Percentiles rank a stretch among this genome's conserved stretches.
phyloP scores from a whole-genome alignment of 2,888 invertebrate genomes.

The Leptarthrus brevirostris region DNA sequence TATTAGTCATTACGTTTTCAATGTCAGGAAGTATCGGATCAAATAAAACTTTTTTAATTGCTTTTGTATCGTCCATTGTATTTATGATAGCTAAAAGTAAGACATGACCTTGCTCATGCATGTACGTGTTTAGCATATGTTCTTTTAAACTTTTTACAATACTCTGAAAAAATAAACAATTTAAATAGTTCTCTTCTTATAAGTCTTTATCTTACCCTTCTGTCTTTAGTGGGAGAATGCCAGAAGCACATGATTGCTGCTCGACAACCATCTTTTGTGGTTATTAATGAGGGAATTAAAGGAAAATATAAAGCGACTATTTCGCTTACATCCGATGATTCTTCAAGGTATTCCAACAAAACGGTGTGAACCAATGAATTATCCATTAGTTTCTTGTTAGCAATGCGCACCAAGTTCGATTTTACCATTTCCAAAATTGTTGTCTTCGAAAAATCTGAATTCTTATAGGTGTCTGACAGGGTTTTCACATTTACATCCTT shows the following conservation, averaged over 20 bases:
- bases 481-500: constrained; percentile 79
- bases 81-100: constrained; percentile 87
- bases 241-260: constrained; percentile 88
- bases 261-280: constrained; percentile 84
- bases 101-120: constrained; percentile 89
- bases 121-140: constrained; percentile 80
- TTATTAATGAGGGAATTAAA: constrained; percentile 73
- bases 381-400: constrained; percentile 80
- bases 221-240: constrained; percentile 84
- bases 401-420: constrained; percentile 76
- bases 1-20: constrained; percentile 77
- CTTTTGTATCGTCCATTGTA: constrained; percentile 90
- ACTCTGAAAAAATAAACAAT: constrained; percentile 68
- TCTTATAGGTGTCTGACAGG: constrained; percentile 77
- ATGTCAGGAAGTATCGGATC: constrained; percentile 76
- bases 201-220: constrained; percentile 70
- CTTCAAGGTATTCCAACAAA: constrained; percentile 81
- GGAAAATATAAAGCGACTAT: constrained; percentile 79
- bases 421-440: constrained; percentile 80
- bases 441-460: constrained; percentile 76
- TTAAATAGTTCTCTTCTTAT: not conserved
- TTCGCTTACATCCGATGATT: constrained; percentile 78
- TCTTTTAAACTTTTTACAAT: constrained; percentile 91
- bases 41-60: constrained; percentile 84
- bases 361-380: constrained; percentile 83